Base-by-base conservation (phyloP, 2,797 vertebrate species). In the Agapornis canus region DNA sequence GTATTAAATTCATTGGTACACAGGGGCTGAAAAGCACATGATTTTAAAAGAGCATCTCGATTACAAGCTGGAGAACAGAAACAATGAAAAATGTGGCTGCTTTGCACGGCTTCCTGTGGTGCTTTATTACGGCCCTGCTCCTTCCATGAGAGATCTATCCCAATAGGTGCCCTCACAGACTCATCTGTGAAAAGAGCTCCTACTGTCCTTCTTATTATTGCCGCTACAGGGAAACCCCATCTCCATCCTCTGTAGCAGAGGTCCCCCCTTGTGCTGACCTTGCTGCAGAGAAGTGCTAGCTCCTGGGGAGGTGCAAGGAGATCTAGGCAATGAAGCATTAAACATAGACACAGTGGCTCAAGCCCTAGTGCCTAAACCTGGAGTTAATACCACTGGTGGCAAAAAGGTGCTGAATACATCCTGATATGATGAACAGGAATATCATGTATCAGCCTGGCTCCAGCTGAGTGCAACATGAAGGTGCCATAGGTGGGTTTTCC, bases 61-160 rank as follows among this genome's bases (percentile, higher is more conserved):
- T 94, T 92, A 93, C 93, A 85, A 95, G 86, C 48, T 51, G 20
- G 35, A 82, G 76, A 93, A 86, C 69, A 72, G 69, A 83, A 93
- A 81, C 72, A 61, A 56, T 81, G 86, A 93, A 75, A 85, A 72
- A 95, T 63, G 82, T 52, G 49, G 20, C 69, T 75, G 82, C 54
- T 95, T 82, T 86, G 20, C 57, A 40, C 16, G 32, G 25, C 76
- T 75, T 89, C 76, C 70, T 54, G 8, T 12, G 5, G 49, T 73
- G 27, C 47, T 78, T 91, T 94, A 35, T 87, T 64, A 87, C 3
- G 22, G 71, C 51, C 4, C 45, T 47, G 45, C 65, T 75, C n/a
- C 35, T 85, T 93, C 61, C 52, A 6, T 5, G 13, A 0, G 0
- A 87, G 57, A 13, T 82, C 57, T 64, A 26, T 51, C 52, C 52